Evolutionary conservation across 2,797 vertebrate species (phyloP).

Genomic region (Mastacembelus armatus): DNA sequence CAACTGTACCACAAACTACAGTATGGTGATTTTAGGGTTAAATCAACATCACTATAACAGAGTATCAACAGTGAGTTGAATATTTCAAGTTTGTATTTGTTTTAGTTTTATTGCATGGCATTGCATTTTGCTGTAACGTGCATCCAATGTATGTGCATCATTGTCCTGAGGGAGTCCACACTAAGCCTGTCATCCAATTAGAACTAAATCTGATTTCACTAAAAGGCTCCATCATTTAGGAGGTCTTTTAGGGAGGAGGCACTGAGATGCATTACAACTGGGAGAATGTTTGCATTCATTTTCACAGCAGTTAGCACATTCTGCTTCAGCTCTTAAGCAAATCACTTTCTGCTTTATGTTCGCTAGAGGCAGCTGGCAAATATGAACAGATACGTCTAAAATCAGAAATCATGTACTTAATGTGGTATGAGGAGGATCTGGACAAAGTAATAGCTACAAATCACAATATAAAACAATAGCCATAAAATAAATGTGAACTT

Average conservation of each 20-base stretch:
- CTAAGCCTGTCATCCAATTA: slow-evolving; percentile 75
- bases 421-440: neutral
- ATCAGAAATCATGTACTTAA: slow-evolving; percentile 35
- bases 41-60: slow-evolving; percentile 9
- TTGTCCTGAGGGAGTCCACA: slow-evolving; percentile 61
- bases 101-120: slow-evolving; percentile 21
- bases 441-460: neutral
- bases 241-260: slow-evolving; percentile 68
- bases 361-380: slow-evolving; percentile 41
- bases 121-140: slow-evolving; percentile 30
- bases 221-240: slow-evolving; percentile 78
- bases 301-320: slow-evolving; percentile 75
- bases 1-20: slow-evolving; percentile 3
- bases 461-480: neutral
- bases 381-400: slow-evolving; percentile 37
- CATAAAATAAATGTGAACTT: neutral
- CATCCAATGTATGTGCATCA: slow-evolving; percentile 46
- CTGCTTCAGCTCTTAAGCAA: slow-evolving; percentile 62
- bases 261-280: slow-evolving; percentile 70
- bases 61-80: slow-evolving; percentile 7
- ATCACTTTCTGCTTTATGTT: slow-evolving; percentile 47
- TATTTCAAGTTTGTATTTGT: slow-evolving; percentile 26
- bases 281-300: slow-evolving; percentile 71
- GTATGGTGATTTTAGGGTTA: neutral
- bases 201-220: slow-evolving; percentile 76